Evolutionary conservation across 2,888 invertebrate species (phyloP).

Genomic region (Microdon myrmicae): DNA sequence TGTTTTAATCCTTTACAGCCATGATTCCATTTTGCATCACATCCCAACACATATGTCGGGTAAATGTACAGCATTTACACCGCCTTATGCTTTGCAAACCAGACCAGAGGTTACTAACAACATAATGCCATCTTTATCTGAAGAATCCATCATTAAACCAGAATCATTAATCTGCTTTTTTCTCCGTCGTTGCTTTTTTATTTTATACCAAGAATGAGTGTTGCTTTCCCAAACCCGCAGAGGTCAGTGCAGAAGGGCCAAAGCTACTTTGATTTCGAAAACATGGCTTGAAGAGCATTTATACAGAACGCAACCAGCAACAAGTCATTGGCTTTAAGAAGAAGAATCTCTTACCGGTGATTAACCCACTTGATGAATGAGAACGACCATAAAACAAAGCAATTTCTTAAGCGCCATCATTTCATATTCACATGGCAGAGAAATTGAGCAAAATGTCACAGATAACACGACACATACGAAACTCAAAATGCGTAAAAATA

Average conservation of each 20-base stretch:
- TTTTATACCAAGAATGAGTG: slow-evolving; percentile 4
- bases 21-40: too few species aligned
- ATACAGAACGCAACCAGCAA: slow-evolving; percentile 30
- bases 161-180: slow-evolving; percentile 17
- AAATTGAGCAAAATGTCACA: slow-evolving; percentile 44
- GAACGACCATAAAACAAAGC: slow-evolving; percentile 31
- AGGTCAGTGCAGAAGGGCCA: slow-evolving; percentile 2
- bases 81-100: too few species aligned
- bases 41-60: too few species aligned
- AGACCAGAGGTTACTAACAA: slow-evolving; percentile 23
- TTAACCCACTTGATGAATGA: slow-evolving; percentile 40
- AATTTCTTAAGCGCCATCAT: slow-evolving; percentile 30
- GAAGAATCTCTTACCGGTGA: slow-evolving; percentile 35
- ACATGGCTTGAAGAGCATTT: too few species aligned
- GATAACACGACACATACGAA: too few species aligned
- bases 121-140: slow-evolving; percentile 19
- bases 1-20: too few species aligned
- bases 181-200: too few species aligned
- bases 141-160: slow-evolving; percentile 23
- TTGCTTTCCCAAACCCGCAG: slow-evolving; percentile 2
- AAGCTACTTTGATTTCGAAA: slow-evolving; percentile 18
- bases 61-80: too few species aligned
- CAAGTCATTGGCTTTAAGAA: slow-evolving; percentile 4
- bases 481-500: too few species aligned
- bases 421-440: slow-evolving; percentile 39